These are phyloP conservation scores for Pinna nobilis DNA, from an alignment of 1,140 invertebrate genomes.

Conservation along the genomic window DNA sequence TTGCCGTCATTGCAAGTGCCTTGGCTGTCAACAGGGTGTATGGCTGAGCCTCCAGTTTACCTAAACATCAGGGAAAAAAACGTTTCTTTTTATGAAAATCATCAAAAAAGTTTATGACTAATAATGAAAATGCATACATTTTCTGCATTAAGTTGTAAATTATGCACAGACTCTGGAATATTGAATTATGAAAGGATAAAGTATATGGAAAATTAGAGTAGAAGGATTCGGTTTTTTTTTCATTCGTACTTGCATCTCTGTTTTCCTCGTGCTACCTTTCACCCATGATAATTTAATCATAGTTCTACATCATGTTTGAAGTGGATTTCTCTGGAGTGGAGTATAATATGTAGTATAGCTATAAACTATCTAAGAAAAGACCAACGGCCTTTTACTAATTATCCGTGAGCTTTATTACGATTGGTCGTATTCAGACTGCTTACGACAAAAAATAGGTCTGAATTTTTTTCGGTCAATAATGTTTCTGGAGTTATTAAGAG, in stretches of 20 bases:
- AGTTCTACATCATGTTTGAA: not conserved
- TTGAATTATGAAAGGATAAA: not conserved
- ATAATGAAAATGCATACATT: not conserved
- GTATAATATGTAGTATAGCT: not conserved
- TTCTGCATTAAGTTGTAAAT: not conserved
- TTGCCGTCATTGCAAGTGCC: constrained; percentile 54
- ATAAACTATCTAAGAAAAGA: not conserved
- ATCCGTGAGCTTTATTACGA: too few relatives aligned
- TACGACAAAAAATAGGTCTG: not conserved
- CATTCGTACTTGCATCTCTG: too few relatives aligned
- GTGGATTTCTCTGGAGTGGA: not conserved
- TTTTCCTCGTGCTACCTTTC: not conserved
- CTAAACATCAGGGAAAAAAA: constrained; percentile 5
- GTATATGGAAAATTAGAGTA: not conserved
- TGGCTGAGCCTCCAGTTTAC: constrained; percentile 46
- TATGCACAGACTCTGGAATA: not conserved
- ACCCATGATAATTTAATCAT: not conserved
- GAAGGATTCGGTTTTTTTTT: too few relatives aligned
- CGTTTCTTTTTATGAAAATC: not conserved
- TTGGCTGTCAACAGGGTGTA: constrained; percentile 56
- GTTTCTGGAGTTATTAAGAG: too few relatives aligned
- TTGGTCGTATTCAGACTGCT: not conserved
- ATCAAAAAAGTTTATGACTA: not conserved
- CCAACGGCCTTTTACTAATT: too few relatives aligned
- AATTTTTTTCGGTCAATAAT: not conserved